Base-by-base conservation (phyloP, 2,797 vertebrate genomes). In the Oreochromis mossambicus region DNA sequence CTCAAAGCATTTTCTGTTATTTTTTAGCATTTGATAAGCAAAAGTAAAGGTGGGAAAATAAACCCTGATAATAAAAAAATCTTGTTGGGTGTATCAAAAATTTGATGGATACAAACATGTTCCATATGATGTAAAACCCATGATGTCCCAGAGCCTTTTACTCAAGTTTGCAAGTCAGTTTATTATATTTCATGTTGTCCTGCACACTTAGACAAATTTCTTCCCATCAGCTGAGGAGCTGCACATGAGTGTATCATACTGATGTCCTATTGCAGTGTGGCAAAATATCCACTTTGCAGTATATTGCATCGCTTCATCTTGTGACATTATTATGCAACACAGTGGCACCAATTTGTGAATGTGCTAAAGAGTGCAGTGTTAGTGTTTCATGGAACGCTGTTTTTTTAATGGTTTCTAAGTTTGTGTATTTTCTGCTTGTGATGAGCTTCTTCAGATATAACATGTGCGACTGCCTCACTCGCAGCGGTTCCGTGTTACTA, bases 401-500 rank as follows among this genome's bases (percentile, higher is more conserved):
- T 41, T 79, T 51, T 51, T 29, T 24, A 48, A 41, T 19, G 5
- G 19, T 54, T 41, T 83, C 41, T 51, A 54, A 46, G 29, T 52
- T 68, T 81, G 21, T 61, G 19, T 54, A 8, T 80, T 56, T 85
- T 77, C 79, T 83, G 55, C 46, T 83, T 84, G 61, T 50, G 32
- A 5, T 26, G 7, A 63, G 80, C 46, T 56, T 80, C 66, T 36
- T 51, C 55, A 78, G 77, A 77, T 63, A 63, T 58, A 83, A 79
- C 73, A 82, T 82, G 80, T 87, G 87, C 56, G 78, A 26, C 87
- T 83, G 79, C 38, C 79, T 83, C 70, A 52, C 68, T 68, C 38
- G 34, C 78, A 78, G 17, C 21, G 17, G 24, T 24, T 77, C 61
- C 58, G 36, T 81, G 84, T 79, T 54, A 78, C 29, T 55, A 61